phyloP scores from a whole-genome alignment of 2,797 vertebrate genomes.

The Rhabdophis nuchalis region DNA sequence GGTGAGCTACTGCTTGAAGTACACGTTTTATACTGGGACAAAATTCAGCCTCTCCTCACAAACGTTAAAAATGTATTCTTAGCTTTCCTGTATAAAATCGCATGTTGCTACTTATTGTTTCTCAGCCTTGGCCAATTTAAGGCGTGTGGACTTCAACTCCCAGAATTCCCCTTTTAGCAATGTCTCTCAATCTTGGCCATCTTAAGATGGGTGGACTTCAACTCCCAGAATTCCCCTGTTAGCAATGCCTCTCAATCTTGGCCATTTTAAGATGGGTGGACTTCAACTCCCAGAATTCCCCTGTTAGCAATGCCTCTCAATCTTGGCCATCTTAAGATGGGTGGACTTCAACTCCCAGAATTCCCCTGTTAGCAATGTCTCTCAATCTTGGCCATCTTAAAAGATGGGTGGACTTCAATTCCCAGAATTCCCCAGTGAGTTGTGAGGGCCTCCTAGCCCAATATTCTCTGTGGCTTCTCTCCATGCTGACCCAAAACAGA shows the following conservation, averaged over 20 bases:
- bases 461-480: background rate
- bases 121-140: background rate
- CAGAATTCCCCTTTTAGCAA: background rate
- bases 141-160: background rate
- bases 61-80: background rate
- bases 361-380: background rate
- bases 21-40: background rate
- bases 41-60: background rate
- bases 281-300: too few relatives aligned
- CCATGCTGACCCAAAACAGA: background rate
- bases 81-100: background rate
- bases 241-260: too few relatives aligned
- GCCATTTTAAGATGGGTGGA: too few relatives aligned
- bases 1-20: background rate
- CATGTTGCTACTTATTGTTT: background rate
- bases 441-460: background rate
- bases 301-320: background rate
- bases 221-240: background rate
- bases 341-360: background rate
- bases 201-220: background rate
- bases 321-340: rapidly evolving
- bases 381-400: too few relatives aligned
- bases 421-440: too few relatives aligned
- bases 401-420: too few relatives aligned
- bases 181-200: background rate